These are phyloP conservation scores for Gonatopus flavifemur DNA, from an alignment of 1,140 invertebrate species.

Conservation along the genomic window DNA sequence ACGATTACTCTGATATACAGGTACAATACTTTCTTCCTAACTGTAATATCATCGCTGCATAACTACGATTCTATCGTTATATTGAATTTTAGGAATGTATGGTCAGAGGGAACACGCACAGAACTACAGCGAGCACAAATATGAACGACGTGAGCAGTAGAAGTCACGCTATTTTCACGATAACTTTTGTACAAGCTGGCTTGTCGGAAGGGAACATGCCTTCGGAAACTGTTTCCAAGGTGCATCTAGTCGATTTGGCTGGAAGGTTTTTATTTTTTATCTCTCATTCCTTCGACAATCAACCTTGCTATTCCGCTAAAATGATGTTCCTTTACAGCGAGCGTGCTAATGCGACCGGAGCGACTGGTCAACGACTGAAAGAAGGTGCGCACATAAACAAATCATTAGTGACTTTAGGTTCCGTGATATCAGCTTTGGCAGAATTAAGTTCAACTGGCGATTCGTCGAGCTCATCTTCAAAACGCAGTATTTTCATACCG, in stretches of 20 bases:
- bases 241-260: slow-evolving; percentile 85
- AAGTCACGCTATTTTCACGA: slow-evolving; percentile 95
- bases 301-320: slow-evolving; percentile 1
- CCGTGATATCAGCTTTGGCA: slow-evolving; percentile 91
- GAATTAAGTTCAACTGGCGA: slow-evolving; percentile 62
- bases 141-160: slow-evolving; percentile 88
- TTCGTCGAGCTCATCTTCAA: slow-evolving; percentile 50
- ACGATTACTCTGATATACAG: slow-evolving; percentile 82
- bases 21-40: slow-evolving; percentile 47
- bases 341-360: slow-evolving; percentile 82
- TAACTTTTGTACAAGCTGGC: slow-evolving; percentile 85
- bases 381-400: slow-evolving; percentile 93
- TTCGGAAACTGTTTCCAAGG: slow-evolving; percentile 85
- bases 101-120: slow-evolving; percentile 74
- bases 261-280: too few species aligned
- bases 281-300: too few species aligned
- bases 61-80: background rate
- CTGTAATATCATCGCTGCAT: background rate
- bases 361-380: slow-evolving; percentile 82
- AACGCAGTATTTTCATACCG: slow-evolving; percentile 76
- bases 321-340: slow-evolving; percentile 68
- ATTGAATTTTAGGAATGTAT: slow-evolving; percentile 68
- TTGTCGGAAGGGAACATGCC: slow-evolving; percentile 79
- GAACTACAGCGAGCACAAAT: slow-evolving; percentile 81
- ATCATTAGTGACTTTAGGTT: slow-evolving; percentile 86